Percentiles rank a stretch among this genome's conserved stretches.
These are phyloP conservation scores for Acrobasis repandana DNA, from an alignment of 2,888 invertebrate genomes.

Conservation along the genomic window DNA sequence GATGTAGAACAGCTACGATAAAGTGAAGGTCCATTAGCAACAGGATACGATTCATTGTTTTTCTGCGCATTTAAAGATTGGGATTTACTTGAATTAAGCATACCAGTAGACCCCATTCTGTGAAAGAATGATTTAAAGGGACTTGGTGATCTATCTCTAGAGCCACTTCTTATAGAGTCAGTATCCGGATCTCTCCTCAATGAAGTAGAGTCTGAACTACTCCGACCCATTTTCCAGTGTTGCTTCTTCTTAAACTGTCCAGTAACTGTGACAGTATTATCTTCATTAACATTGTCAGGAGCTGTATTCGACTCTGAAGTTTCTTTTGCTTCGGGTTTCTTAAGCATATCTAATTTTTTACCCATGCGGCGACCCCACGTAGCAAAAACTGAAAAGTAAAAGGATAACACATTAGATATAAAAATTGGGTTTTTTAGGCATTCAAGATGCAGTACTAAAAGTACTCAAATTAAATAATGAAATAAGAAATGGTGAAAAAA, in stretches of 20 bases:
- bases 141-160: slow-evolving; percentile 83
- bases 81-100: slow-evolving; percentile 84
- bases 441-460: no score
- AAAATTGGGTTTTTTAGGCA: no score
- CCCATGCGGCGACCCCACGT: slow-evolving; percentile 92
- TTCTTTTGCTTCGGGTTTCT: slow-evolving; percentile 85
- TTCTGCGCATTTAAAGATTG: slow-evolving; percentile 70
- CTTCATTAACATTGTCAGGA: slow-evolving; percentile 54
- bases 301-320: slow-evolving; percentile 60
- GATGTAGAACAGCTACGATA: slow-evolving; percentile 91
- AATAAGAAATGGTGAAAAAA: no score
- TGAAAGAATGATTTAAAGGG: slow-evolving; percentile 88
- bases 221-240: slow-evolving; percentile 83
- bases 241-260: slow-evolving; percentile 81
- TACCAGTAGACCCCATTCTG: slow-evolving; percentile 89
- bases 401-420: not conserved
- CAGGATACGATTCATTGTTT: slow-evolving; percentile 60
- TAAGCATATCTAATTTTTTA: slow-evolving; percentile 88
- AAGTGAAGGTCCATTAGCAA: slow-evolving; percentile 77
- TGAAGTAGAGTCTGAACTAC: slow-evolving; percentile 74
- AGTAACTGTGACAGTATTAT: slow-evolving; percentile 57
- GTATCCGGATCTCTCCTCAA: slow-evolving; percentile 72
- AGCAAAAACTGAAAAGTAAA: slow-evolving; percentile 81
- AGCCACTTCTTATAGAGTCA: slow-evolving; percentile 74
- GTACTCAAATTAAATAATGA: no score